Conservation (phyloP, 2,113 vertebrate genomes). For the Naja naja region DNA sequence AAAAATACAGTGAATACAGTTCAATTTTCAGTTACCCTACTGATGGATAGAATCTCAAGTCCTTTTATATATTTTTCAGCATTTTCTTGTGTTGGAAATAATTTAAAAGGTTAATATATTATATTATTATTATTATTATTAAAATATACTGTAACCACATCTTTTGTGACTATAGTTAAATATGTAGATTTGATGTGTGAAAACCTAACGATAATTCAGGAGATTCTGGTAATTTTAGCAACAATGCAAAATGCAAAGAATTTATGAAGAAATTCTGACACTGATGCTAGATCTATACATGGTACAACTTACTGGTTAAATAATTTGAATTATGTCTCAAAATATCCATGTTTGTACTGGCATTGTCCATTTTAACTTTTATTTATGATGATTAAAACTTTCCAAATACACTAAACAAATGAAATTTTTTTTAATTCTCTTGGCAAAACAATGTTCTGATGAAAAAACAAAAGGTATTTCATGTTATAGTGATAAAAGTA, state of each 20-base stretch:
- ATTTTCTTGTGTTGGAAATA: not conserved
- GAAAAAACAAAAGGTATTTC: constrained; percentile 21
- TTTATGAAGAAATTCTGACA: not conserved
- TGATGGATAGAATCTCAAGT: not conserved
- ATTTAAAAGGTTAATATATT: not conserved
- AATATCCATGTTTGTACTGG: not conserved
- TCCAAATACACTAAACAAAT: not conserved
- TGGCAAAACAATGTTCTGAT: constrained; percentile 3
- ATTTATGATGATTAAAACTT: constrained; percentile 3
- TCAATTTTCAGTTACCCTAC: not conserved
- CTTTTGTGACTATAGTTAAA: not conserved
- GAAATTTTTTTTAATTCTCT: too few relatives aligned
- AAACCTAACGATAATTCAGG: not conserved
- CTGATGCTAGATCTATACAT: not conserved
- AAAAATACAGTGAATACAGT: not conserved
- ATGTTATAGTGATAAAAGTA: not conserved
- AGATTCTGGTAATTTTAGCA: not conserved
- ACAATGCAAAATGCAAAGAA: not conserved
- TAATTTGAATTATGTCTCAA: not conserved
- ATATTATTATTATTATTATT: not conserved
- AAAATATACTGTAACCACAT: not conserved
- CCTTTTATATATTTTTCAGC: not conserved
- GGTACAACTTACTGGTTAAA: not conserved
- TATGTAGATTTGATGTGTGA: not conserved
- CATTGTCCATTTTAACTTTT: not conserved